phyloP scores from a whole-genome alignment of 2,888 invertebrate species.

The Caenorhabditis imperialis region DNA sequence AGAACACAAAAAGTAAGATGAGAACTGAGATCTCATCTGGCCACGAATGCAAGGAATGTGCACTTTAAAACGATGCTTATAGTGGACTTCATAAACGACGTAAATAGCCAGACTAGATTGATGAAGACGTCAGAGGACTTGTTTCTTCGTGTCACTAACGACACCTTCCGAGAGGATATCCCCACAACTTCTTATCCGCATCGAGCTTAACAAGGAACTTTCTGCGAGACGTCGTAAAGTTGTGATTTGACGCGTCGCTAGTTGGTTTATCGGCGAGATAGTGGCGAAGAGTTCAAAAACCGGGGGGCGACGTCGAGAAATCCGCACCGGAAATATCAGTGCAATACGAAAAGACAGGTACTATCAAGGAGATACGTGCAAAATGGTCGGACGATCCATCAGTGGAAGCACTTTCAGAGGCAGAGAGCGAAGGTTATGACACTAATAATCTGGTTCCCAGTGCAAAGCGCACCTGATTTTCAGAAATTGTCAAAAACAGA shows the following conservation, averaged over 20 bases:
- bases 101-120: slow-evolving; percentile 25
- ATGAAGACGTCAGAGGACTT: slow-evolving; percentile 9
- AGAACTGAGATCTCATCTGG: too few species aligned
- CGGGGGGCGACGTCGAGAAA: too few species aligned
- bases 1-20: too few species aligned
- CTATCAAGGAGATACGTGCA: slow-evolving; percentile 1
- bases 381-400: too few species aligned
- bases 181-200: too few species aligned
- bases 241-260: slow-evolving; percentile 1
- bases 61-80: slow-evolving; percentile 8
- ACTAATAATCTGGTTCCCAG: too few species aligned
- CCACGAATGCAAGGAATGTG: slow-evolving; percentile 1
- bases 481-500: too few species aligned
- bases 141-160: slow-evolving; percentile 30
- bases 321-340: slow-evolving; percentile 14
- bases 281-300: slow-evolving; percentile 18
- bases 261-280: too few species aligned
- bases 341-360: slow-evolving; percentile 20
- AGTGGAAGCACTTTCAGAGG: too few species aligned
- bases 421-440: too few species aligned
- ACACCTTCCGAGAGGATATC: slow-evolving; percentile 18
- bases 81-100: neutral
- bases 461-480: too few species aligned
- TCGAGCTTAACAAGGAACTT: too few species aligned
- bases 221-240: neutral